Conservation (phyloP, 2,113 vertebrate species). For the Tilapia sparmanii region DNA sequence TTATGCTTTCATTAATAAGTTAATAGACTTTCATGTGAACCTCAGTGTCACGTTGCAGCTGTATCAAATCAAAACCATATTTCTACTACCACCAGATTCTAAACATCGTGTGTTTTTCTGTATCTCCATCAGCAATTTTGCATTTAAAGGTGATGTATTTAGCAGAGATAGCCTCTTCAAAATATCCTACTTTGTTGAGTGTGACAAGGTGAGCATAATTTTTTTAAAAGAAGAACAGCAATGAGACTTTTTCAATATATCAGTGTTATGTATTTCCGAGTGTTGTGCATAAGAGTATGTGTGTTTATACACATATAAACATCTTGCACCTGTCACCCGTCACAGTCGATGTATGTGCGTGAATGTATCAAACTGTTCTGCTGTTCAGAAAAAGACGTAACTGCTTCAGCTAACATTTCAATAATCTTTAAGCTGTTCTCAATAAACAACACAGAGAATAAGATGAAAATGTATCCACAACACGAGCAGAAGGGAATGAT, state of each 20-base stretch:
- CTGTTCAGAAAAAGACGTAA: background rate
- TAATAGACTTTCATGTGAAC: background rate
- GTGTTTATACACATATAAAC: background rate
- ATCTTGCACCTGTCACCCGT: background rate
- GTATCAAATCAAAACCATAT: background rate
- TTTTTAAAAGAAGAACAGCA: background rate
- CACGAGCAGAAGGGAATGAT: background rate
- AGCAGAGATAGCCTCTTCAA: background rate
- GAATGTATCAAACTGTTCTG: background rate
- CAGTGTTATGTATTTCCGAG: fast-evolving
- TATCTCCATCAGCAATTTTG: background rate
- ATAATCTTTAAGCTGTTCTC: background rate
- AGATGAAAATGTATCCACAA: background rate
- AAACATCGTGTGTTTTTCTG: background rate
- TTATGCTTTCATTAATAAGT: background rate
- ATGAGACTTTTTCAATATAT: background rate
- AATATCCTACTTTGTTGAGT: background rate
- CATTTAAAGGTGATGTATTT: background rate
- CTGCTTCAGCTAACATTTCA: background rate
- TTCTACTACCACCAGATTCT: fast-evolving
- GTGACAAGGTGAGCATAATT: background rate
- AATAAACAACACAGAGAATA: background rate
- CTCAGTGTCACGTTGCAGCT: background rate
- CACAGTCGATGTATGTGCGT: background rate
- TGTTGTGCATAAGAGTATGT: background rate